Percentiles rank a stretch among this genome's conserved stretches.
Evolutionary conservation across 92 coral and sea anemone genomes (phyloP).

Genomic region (Hydrozoanthus gracilis): DNA sequence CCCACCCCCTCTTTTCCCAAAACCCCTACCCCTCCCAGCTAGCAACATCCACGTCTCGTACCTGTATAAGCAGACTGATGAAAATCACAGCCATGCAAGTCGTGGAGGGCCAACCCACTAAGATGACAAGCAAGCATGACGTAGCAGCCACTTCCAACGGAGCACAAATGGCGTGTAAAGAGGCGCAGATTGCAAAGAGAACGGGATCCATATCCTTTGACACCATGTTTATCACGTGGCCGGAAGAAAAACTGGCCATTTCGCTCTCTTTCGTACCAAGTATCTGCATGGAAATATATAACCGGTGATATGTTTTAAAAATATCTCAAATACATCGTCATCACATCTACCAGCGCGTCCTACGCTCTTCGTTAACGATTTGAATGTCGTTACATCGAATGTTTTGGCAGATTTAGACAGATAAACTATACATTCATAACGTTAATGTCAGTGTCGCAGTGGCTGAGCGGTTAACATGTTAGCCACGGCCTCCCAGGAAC

Average conservation of each 20-base stretch:
- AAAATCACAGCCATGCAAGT: background rate
- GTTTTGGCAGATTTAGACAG: no score
- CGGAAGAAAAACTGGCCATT: background rate
- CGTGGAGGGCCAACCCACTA: background rate
- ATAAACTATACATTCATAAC: no score
- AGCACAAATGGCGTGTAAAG: background rate
- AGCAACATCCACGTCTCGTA: background rate
- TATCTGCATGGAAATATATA: background rate
- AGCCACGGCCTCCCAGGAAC: no score
- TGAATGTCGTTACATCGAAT: no score
- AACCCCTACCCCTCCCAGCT: no score
- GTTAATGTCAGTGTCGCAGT: no score
- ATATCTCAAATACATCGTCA: no score
- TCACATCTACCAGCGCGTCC: no score
- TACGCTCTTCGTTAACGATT: no score
- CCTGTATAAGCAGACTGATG: background rate
- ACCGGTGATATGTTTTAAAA: no score
- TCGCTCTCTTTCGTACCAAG: background rate
- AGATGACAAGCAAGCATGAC: background rate
- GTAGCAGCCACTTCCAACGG: background rate
- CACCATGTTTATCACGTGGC: conserved; percentile 25
- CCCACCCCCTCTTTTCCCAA: no score
- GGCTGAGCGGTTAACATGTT: no score
- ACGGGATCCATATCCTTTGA: conserved; percentile 7
- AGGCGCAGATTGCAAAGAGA: background rate